Evolutionary conservation across 2,113 vertebrate species (phyloP).

Genomic region (Oxyura jamaicensis): DNA sequence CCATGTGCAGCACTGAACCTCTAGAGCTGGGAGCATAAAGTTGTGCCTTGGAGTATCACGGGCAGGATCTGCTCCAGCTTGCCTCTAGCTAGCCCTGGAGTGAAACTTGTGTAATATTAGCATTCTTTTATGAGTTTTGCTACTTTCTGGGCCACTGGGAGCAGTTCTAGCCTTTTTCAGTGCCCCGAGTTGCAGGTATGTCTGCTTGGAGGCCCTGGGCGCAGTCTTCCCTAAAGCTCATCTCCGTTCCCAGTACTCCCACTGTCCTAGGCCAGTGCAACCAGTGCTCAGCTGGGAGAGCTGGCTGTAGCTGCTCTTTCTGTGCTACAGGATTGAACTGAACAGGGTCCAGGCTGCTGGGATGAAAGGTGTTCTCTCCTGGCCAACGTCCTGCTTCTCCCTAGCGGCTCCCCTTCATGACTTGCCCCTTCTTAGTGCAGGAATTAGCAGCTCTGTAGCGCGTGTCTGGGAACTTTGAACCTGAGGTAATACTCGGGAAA

Average conservation of each 20-base stretch:
- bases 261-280: fast-evolving
- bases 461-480: neutral
- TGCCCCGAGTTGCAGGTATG: neutral
- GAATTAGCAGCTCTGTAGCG: neutral
- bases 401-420: neutral
- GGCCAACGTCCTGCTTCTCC: neutral
- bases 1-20: neutral
- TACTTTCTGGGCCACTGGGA: neutral
- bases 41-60: neutral
- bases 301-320: neutral
- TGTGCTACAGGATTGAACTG: neutral
- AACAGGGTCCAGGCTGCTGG: neutral
- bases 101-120: neutral
- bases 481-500: neutral
- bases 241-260: neutral
- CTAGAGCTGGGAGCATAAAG: neutral
- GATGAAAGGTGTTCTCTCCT: neutral
- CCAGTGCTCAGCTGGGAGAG: fast-evolving
- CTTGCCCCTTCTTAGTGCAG: fast-evolving
- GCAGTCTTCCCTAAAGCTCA: neutral
- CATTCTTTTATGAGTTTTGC: neutral
- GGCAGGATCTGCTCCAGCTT: neutral
- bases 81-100: neutral
- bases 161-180: neutral
- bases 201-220: neutral